A percentile compares a stretch with the other conserved stretches of the same genome.
Evolutionary conservation across 2,888 invertebrate species (phyloP).

Genomic region (Catocala sponsa): DNA sequence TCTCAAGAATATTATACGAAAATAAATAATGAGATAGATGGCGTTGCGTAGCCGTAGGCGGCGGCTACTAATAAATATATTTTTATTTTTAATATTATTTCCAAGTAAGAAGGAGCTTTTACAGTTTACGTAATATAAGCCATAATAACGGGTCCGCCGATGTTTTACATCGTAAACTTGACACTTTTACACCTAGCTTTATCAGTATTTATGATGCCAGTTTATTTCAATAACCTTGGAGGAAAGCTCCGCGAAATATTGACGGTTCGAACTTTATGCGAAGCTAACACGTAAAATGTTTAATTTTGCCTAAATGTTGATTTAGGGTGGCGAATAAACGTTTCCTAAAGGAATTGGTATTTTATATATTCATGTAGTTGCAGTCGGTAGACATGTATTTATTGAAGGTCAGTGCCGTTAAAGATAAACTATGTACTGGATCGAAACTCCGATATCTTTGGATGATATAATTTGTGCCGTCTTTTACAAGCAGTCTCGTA

Average conservation of each 20-base stretch:
- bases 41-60: too few relatives aligned
- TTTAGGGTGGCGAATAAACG: conserved; percentile 8
- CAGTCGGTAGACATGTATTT: too few relatives aligned
- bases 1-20: too few relatives aligned
- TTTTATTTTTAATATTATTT: conserved; percentile 1
- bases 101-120: neutral
- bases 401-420: too few relatives aligned
- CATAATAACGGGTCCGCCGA: conserved; percentile 23
- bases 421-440: neutral
- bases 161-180: conserved; percentile 39
- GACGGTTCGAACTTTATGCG: conserved; percentile 48
- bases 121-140: conserved; percentile 5
- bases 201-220: conserved; percentile 55
- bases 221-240: conserved; percentile 61
- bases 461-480: too few relatives aligned
- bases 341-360: conserved; percentile 3
- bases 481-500: too few relatives aligned
- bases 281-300: conserved; percentile 45
- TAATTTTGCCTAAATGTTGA: conserved; percentile 30
- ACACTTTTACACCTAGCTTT: conserved; percentile 46
- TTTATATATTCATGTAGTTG: neutral
- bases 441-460: too few relatives aligned
- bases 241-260: conserved; percentile 45
- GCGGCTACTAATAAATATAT: neutral
- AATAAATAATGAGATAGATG: too few relatives aligned